Conservation (phyloP, 2,797 vertebrate genomes). For the Ptychobarbus kaznakovi region DNA sequence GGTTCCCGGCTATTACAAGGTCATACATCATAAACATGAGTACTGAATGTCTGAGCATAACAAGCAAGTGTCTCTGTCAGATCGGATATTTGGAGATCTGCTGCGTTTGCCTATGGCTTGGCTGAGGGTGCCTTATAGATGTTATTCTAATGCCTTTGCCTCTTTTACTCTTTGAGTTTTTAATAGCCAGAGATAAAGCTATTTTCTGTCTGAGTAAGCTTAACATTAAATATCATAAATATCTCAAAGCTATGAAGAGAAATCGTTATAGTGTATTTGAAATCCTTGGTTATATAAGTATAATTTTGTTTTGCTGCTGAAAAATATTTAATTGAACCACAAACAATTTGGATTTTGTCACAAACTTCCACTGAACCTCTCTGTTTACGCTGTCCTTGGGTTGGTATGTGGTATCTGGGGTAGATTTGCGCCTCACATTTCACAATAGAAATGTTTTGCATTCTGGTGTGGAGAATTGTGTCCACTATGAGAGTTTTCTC, state of each 20-base stretch:
- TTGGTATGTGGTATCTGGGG: background rate
- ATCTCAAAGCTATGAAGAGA: slow-evolving; percentile 33
- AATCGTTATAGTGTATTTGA: slow-evolving; percentile 18
- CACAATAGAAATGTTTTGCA: background rate
- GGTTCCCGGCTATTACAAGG: slow-evolving; percentile 58
- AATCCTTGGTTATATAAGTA: background rate
- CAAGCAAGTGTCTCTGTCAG: slow-evolving; percentile 43
- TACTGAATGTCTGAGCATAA: slow-evolving; percentile 48
- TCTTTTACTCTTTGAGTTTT: slow-evolving; percentile 40
- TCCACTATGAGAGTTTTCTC: background rate
- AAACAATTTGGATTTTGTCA: slow-evolving; percentile 9
- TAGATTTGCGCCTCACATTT: background rate
- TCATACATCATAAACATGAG: slow-evolving; percentile 44
- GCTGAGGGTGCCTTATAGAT: slow-evolving; percentile 32
- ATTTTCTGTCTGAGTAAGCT: slow-evolving; percentile 46
- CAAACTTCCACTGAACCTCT: background rate
- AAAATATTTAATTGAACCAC: background rate
- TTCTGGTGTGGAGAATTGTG: background rate
- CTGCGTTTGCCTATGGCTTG: slow-evolving; percentile 49
- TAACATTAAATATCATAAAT: slow-evolving; percentile 42
- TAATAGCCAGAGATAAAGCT: slow-evolving; percentile 15
- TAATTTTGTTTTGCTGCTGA: slow-evolving; percentile 13
- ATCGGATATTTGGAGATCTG: slow-evolving; percentile 48
- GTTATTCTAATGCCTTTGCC: slow-evolving; percentile 9
- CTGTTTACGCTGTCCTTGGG: background rate